phyloP scores from a whole-genome alignment of 2,888 invertebrate genomes.

The Mesorhabditis belari region DNA sequence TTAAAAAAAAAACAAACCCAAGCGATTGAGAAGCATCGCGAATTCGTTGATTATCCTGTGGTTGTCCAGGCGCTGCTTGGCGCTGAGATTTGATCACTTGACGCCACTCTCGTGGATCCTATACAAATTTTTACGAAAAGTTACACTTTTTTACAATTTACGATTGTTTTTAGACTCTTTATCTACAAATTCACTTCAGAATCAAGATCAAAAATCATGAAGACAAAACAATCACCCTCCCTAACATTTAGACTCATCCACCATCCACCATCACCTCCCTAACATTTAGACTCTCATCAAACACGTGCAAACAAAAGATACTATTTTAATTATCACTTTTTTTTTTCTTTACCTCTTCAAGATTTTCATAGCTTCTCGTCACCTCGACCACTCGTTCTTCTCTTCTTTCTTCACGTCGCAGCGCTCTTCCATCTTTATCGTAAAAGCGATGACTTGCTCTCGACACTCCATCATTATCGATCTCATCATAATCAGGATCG shows the following conservation, averaged over 20 bases:
- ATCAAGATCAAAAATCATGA: neutral
- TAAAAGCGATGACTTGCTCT: constrained; percentile 30
- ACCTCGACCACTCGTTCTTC: neutral
- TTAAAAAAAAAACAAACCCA: neutral
- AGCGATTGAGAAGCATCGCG: constrained; percentile 4
- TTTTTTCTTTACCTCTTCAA: too few species aligned
- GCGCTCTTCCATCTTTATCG: constrained; percentile 23
- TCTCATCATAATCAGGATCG: neutral
- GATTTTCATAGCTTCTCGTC: neutral
- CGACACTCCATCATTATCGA: constrained; percentile 8
- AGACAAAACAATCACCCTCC: neutral
- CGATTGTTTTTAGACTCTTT: too few species aligned
- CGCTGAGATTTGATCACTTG: constrained; percentile 34
- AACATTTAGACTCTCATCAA: neutral
- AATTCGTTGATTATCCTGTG: constrained; percentile 5
- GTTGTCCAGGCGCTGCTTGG: constrained; percentile 28
- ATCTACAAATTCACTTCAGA: too few species aligned
- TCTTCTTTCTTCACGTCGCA: constrained; percentile 5
- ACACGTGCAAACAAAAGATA: neutral
- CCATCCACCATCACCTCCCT: neutral
- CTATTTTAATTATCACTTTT: neutral
- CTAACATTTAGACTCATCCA: neutral
- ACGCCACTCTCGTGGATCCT: constrained; percentile 34
- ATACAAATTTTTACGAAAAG: too few species aligned
- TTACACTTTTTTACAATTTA: too few species aligned